Evolutionary conservation across 2,888 invertebrate species (phyloP).

Genomic region (Odontocolon sp.): DNA sequence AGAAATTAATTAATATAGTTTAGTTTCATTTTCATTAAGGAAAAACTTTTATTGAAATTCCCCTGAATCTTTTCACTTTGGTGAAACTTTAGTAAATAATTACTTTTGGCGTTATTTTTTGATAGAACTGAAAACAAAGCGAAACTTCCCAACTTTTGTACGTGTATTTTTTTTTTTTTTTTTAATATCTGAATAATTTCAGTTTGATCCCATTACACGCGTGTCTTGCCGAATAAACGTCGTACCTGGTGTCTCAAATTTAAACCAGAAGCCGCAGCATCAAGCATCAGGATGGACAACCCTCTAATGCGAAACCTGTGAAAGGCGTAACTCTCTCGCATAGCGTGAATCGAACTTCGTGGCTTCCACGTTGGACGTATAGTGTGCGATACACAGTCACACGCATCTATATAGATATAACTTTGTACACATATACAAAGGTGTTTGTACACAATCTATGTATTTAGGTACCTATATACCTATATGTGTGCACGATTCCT

Average conservation of each 20-base stretch:
- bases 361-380: constrained; percentile 41
- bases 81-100: too few species aligned
- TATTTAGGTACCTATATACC: neutral
- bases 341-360: constrained; percentile 48
- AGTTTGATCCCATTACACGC: neutral
- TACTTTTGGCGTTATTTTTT: too few species aligned
- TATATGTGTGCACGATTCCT: constrained; percentile 22
- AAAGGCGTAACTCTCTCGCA: constrained; percentile 47
- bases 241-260: constrained; percentile 2
- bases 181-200: neutral
- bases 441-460: neutral
- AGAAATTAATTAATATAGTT: too few species aligned
- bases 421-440: neutral
- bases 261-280: constrained; percentile 19
- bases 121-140: too few species aligned
- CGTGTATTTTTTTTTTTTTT: neutral
- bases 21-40: too few species aligned
- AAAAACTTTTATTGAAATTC: too few species aligned
- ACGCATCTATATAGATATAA: neutral
- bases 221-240: constrained; percentile 22
- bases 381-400: neutral
- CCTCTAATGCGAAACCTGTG: constrained; percentile 52
- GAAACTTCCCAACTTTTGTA: too few species aligned
- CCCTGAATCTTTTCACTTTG: too few species aligned
- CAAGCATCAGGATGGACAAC: neutral